Evolutionary conservation across 2,888 invertebrate species (phyloP).

Genomic region (Tricholauxania praeusta): DNA sequence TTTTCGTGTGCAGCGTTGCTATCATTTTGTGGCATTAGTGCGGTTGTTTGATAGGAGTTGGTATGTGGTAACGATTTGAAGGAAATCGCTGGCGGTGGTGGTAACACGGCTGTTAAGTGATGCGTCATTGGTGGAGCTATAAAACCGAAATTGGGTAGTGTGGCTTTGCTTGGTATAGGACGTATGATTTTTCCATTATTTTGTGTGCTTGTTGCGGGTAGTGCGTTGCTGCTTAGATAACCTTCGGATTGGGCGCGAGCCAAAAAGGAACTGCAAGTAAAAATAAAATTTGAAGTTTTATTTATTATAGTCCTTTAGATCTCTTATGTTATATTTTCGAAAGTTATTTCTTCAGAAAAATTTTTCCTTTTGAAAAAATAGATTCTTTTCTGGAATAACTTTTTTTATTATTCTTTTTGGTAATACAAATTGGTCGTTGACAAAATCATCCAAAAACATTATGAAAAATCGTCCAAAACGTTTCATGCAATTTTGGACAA

Average conservation of each 20-base stretch:
- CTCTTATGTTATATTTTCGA: too few species aligned
- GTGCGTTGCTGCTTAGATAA: constrained; percentile 52
- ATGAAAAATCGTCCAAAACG: too few species aligned
- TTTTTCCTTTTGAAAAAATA: too few species aligned
- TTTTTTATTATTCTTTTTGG: too few species aligned
- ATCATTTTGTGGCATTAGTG: constrained; percentile 25
- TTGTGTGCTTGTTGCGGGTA: constrained; percentile 30
- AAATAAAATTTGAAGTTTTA: constrained; percentile 8
- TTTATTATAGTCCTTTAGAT: neutral
- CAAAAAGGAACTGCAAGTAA: constrained; percentile 70
- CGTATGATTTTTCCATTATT: constrained; percentile 68
- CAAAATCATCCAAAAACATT: too few species aligned
- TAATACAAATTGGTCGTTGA: too few species aligned
- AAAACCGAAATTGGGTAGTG: constrained; percentile 63
- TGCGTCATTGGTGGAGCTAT: constrained; percentile 58
- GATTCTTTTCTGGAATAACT: too few species aligned
- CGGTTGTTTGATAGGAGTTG: neutral
- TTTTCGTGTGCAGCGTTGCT: neutral
- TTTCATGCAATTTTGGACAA: too few species aligned
- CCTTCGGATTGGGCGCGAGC: constrained; percentile 70
- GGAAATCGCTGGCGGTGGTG: constrained; percentile 15
- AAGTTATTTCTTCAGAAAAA: too few species aligned
- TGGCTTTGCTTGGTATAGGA: constrained; percentile 71
- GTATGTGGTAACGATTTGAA: neutral
- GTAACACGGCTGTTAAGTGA: constrained; percentile 29